These are phyloP conservation scores for Solea senegalensis DNA, from an alignment of 2,113 vertebrate genomes.

Conservation along the genomic window DNA sequence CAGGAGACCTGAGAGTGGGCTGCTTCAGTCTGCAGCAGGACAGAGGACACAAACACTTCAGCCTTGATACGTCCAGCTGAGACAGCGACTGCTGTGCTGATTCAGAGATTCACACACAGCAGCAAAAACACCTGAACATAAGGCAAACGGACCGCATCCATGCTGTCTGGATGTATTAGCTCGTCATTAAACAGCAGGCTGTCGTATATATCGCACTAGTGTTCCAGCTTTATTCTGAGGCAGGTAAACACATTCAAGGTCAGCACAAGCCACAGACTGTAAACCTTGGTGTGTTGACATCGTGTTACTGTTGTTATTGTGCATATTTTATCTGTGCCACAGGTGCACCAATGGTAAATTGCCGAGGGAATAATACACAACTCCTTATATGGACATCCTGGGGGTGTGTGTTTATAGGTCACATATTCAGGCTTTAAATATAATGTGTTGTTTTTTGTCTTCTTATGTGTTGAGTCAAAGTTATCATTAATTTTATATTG, in stretches of 20 bases:
- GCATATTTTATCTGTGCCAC: neutral
- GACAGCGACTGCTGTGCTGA: conserved; percentile 34
- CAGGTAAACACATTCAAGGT: conserved; percentile 22
- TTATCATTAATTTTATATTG: neutral
- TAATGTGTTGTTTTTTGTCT: too few species aligned
- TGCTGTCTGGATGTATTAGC: conserved; percentile 55
- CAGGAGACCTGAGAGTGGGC: conserved; percentile 83
- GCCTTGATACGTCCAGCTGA: conserved; percentile 27
- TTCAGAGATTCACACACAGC: conserved; percentile 23
- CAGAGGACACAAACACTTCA: conserved; percentile 38
- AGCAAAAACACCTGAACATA: conserved; percentile 10
- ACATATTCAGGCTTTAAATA: too few species aligned
- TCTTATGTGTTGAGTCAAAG: too few species aligned
- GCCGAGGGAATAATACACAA: too few species aligned
- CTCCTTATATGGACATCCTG: too few species aligned
- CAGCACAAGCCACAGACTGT: neutral
- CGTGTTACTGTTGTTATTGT: conserved; percentile 8
- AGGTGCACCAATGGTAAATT: too few species aligned
- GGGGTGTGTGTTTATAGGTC: too few species aligned
- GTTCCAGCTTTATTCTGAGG: conserved; percentile 41
- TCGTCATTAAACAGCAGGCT: conserved; percentile 60
- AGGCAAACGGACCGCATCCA: conserved; percentile 36
- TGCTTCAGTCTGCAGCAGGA: conserved; percentile 87
- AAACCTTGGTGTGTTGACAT: conserved; percentile 17
- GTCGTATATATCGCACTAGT: conserved; percentile 5